phyloP scores from a whole-genome alignment of 30 jellyfish, hydroid and myxozoan genomes.

The Aurelia sp. region DNA sequence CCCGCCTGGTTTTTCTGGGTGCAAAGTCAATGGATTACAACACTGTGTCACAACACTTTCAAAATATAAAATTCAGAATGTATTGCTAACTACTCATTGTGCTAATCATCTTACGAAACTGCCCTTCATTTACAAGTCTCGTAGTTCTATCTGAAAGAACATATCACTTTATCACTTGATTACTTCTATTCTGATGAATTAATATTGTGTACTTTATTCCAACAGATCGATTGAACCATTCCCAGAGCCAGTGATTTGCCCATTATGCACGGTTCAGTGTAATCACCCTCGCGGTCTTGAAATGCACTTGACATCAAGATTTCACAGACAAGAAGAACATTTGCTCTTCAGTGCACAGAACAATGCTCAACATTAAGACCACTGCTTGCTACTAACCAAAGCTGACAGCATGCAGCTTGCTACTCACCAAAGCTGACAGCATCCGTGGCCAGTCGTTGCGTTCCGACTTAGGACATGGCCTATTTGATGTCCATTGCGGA shows the following conservation, averaged over 20 bases:
- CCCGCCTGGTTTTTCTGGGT: no score
- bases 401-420: background rate
- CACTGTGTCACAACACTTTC: no score
- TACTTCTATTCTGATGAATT: no score
- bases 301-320: slow-evolving; percentile 66
- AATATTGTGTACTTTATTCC: background rate
- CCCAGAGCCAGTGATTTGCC: slow-evolving; percentile 70
- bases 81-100: no score
- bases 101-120: no score
- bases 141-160: background rate
- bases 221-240: slow-evolving; percentile 76
- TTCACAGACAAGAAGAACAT: slow-evolving; percentile 51
- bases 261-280: slow-evolving; percentile 84
- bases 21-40: no score
- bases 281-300: slow-evolving; percentile 89
- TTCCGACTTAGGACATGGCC: no score
- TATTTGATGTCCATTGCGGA: no score
- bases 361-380: background rate
- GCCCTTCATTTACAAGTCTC: no score
- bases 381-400: background rate
- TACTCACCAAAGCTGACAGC: background rate
- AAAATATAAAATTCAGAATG: no score
- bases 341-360: background rate
- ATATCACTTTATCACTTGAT: background rate
- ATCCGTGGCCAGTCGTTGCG: background rate